Evolutionary conservation across 2,888 invertebrate genomes (phyloP).

Genomic region (Drosophila quasianomalipes): DNA sequence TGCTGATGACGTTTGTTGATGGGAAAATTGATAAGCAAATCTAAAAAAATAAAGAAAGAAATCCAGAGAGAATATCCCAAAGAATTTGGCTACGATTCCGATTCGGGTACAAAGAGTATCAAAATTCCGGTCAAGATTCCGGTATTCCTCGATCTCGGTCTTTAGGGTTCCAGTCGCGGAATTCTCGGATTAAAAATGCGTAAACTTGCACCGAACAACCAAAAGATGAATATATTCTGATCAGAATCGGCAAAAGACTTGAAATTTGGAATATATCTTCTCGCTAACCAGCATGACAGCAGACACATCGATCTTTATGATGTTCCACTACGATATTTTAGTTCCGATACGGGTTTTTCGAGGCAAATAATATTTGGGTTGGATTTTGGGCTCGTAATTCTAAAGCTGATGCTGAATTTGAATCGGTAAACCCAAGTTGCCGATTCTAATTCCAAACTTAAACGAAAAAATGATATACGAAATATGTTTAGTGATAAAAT

Average conservation of each 20-base stretch:
- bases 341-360: too few species aligned
- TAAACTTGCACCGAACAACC: not conserved
- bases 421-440: not conserved
- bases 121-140: not conserved
- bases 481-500: not conserved
- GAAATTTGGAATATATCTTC: not conserved
- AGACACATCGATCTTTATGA: not conserved
- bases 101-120: not conserved
- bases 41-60: too few species aligned
- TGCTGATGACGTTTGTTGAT: not conserved
- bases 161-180: not conserved
- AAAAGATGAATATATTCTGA: not conserved
- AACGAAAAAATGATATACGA: not conserved
- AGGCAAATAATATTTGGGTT: too few species aligned
- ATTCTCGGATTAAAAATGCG: too few species aligned
- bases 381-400: too few species aligned
- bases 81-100: not conserved
- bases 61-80: not conserved
- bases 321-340: too few species aligned
- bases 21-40: not conserved
- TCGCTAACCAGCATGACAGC: not conserved
- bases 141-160: not conserved
- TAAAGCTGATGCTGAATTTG: too few species aligned
- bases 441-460: not conserved
- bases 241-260: not conserved